phyloP scores from a whole-genome alignment of 2,888 invertebrate genomes.

The Callinectes sapidus region DNA sequence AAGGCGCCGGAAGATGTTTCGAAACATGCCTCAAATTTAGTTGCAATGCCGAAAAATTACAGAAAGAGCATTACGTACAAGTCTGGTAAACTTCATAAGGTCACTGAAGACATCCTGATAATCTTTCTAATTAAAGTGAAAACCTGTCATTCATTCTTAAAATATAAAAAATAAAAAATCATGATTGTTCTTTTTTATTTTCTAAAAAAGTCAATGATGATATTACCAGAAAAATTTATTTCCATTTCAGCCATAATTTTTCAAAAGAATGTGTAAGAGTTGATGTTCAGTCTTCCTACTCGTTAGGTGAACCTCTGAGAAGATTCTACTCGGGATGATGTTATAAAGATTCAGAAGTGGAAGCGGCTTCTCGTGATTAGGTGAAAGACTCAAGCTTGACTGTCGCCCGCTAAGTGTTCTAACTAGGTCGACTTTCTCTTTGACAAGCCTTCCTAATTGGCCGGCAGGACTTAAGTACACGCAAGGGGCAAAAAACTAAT shows the following conservation, averaged over 20 bases:
- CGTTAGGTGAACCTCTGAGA: not conserved
- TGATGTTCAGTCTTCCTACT: not conserved
- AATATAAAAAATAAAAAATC: too few relatives aligned
- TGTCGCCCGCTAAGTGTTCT: slow-evolving; percentile 19
- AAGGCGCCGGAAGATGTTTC: not conserved
- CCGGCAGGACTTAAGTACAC: slow-evolving; percentile 20
- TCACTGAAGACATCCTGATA: not conserved
- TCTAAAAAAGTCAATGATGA: not conserved
- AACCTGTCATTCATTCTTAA: not conserved
- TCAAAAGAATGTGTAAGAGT: not conserved
- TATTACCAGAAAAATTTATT: not conserved
- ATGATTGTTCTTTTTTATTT: not conserved
- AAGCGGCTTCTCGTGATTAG: not conserved
- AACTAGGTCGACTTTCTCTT: slow-evolving; percentile 28
- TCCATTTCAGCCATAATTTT: not conserved
- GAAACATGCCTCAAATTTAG: not conserved
- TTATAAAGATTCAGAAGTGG: not conserved
- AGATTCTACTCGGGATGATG: not conserved
- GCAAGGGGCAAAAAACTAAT: not conserved
- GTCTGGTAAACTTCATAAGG: not conserved
- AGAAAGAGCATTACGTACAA: not conserved
- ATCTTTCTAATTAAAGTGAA: not conserved
- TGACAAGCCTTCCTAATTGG: slow-evolving; percentile 18
- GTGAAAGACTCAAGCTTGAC: not conserved
- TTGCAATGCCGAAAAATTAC: not conserved